Percentiles rank a stretch among this genome's conserved stretches.
These are phyloP conservation scores for Idaea straminata DNA, from an alignment of 2,888 invertebrate genomes.

Conservation along the genomic window DNA sequence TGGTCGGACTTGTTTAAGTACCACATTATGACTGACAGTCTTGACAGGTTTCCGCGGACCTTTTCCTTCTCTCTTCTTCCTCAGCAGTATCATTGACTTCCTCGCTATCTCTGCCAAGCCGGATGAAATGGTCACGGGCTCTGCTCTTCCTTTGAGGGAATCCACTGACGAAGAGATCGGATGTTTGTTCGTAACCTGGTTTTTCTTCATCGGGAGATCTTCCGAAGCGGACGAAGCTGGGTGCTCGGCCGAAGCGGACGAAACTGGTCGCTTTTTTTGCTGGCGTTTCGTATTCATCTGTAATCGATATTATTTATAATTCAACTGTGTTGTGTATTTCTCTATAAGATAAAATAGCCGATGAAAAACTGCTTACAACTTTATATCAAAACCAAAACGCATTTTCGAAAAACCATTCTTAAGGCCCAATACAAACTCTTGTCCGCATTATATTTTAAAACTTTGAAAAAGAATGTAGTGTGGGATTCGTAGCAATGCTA, in stretches of 20 bases:
- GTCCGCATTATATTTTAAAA: too few relatives aligned
- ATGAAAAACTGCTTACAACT: too few relatives aligned
- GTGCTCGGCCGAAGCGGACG: constrained; percentile 65
- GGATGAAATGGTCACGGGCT: constrained; percentile 68
- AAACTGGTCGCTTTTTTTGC: constrained; percentile 61
- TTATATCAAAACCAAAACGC: too few relatives aligned
- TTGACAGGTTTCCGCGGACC: constrained; percentile 50
- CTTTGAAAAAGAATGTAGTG: too few relatives aligned
- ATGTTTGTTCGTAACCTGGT: constrained; percentile 41
- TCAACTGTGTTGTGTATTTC: too few relatives aligned
- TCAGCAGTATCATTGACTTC: constrained; percentile 57
- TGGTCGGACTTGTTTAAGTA: background rate
- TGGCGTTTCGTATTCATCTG: constrained; percentile 53
- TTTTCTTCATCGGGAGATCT: constrained; percentile 58
- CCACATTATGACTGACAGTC: constrained; percentile 62
- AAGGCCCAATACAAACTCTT: too few relatives aligned
- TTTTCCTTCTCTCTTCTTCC: constrained; percentile 56
- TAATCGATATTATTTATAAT: background rate
- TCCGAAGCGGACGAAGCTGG: constrained; percentile 75
- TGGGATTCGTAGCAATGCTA: too few relatives aligned
- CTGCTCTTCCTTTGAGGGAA: constrained; percentile 65
- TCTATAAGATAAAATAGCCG: too few relatives aligned
- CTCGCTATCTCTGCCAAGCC: constrained; percentile 68
- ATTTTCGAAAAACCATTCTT: too few relatives aligned
- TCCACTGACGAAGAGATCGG: constrained; percentile 48